phyloP scores from a whole-genome alignment of 2,113 vertebrate genomes.

The Proteles cristata region DNA sequence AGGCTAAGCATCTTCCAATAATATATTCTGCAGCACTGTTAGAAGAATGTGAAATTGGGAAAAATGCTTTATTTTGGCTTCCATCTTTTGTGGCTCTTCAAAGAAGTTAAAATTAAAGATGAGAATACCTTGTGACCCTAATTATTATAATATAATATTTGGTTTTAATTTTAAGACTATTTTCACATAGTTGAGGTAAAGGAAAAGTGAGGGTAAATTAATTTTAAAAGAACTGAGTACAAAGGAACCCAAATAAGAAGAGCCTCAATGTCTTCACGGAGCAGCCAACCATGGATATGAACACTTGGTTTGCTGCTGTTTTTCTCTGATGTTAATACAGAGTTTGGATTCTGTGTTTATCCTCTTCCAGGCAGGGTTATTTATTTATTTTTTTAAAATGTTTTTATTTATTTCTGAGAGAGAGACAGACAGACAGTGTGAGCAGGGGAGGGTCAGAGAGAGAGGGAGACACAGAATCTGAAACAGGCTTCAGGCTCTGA shows the following conservation, averaged over 20 bases:
- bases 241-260: neutral
- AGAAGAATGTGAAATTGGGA: conserved; percentile 25
- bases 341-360: conserved; percentile 51
- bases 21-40: neutral
- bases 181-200: conserved; percentile 34
- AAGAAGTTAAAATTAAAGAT: conserved; percentile 30
- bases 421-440: no score
- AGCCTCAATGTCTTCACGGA: neutral
- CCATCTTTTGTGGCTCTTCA: conserved; percentile 25
- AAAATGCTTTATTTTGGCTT: conserved; percentile 27
- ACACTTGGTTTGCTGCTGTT: neutral
- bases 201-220: neutral
- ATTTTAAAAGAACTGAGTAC: conserved; percentile 17
- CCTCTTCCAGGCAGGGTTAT: neutral
- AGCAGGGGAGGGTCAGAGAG: no score
- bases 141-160: conserved; percentile 45
- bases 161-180: conserved; percentile 32
- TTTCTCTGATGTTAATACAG: neutral
- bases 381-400: no score
- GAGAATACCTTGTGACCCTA: conserved; percentile 19
- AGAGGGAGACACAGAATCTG: no score
- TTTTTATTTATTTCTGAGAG: no score
- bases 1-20: neutral
- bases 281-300: neutral
- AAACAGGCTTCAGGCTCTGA: no score